These are phyloP conservation scores for Hydrotaea diabolus DNA, from an alignment of 2,888 invertebrate genomes.

Conservation along the genomic window DNA sequence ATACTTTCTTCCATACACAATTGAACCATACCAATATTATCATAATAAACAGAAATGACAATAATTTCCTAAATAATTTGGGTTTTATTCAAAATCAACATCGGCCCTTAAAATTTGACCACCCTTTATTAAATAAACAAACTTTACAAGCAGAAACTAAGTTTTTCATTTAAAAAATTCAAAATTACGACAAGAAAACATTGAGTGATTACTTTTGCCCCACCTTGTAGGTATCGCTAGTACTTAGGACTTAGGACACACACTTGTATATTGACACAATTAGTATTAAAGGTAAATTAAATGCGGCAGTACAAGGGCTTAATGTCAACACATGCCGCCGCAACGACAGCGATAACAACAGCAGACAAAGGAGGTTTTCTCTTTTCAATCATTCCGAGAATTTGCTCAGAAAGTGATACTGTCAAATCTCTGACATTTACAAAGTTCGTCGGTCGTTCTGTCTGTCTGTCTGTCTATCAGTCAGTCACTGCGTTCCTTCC, in stretches of 20 bases:
- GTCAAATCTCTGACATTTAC: background rate
- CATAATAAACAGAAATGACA: no score
- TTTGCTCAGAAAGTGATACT: slow-evolving; percentile 13
- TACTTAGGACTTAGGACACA: background rate
- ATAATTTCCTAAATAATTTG: no score
- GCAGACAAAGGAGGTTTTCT: background rate
- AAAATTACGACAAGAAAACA: no score
- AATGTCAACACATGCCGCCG: slow-evolving; percentile 14
- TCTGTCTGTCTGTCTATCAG: background rate
- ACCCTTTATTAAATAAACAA: no score
- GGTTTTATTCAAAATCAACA: no score
- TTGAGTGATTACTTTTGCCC: no score
- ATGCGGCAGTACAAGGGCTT: slow-evolving; percentile 8
- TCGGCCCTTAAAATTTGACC: no score
- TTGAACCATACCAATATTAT: no score
- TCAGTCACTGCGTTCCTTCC: background rate
- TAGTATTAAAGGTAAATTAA: slow-evolving; percentile 10
- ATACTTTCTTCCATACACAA: no score
- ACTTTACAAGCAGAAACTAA: no score
- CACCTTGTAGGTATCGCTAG: no score
- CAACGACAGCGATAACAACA: background rate
- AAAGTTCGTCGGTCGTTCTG: background rate
- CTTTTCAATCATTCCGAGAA: slow-evolving; percentile 25
- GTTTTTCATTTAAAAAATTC: no score
- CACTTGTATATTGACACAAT: slow-evolving; percentile 6